These are phyloP conservation scores for Capra hircus DNA, from an alignment of 2,113 vertebrate genomes.

Conservation along the genomic window DNA sequence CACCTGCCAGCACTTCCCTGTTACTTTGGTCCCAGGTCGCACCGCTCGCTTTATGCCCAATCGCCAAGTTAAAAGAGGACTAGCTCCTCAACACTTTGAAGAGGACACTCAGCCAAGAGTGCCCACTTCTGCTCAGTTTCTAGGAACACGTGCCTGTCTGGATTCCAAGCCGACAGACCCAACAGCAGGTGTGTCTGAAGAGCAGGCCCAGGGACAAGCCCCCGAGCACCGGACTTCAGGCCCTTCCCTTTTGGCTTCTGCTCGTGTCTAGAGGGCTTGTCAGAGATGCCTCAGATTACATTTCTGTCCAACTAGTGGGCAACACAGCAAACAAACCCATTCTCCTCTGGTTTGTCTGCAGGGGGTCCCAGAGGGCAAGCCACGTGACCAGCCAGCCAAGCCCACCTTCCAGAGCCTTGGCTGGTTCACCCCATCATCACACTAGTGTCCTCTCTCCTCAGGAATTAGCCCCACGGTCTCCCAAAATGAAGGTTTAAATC, in stretches of 20 bases:
- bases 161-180: neutral
- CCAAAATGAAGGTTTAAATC: neutral
- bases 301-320: neutral
- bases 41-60: neutral
- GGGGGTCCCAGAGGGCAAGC: neutral
- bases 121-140: neutral
- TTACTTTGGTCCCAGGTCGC: neutral
- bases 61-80: neutral
- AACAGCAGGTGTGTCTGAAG: neutral
- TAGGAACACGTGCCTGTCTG: fast-evolving
- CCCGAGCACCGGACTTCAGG: neutral
- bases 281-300: neutral
- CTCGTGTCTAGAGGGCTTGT: neutral
- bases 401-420: neutral
- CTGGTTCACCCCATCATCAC: neutral
- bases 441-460: neutral
- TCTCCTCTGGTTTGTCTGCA: neutral
- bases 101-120: neutral
- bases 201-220: neutral
- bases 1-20: neutral
- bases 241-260: neutral
- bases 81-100: neutral
- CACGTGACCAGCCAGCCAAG: neutral
- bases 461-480: neutral
- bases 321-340: neutral